Base-by-base conservation (phyloP, 2,797 vertebrate species). In the Halcyon chelicuti region DNA sequence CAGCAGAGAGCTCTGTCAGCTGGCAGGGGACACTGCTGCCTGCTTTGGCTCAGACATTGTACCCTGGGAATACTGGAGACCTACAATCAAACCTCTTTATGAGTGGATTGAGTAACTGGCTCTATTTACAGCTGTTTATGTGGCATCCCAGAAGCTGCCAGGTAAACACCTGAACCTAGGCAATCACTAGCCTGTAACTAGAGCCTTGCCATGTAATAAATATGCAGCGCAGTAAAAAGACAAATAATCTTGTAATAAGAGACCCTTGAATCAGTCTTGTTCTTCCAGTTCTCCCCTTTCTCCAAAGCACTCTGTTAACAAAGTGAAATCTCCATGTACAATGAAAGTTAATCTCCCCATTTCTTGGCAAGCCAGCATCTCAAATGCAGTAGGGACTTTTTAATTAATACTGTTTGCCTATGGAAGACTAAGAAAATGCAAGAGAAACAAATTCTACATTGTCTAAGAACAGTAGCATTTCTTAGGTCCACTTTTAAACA, bases 41-140 rank as follows among this genome's bases (percentile, higher is more conserved):
- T 71, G 33, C 81, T 95, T 78, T 94, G 86, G 37, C 61, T 88
- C 13, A 2, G 31, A 46, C 33, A 60, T 37, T 57, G 67, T 66
- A 80, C 66, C 46, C 39, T 37, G 37, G 87, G 92, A 96, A 95
- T 63, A 83, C 65, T 18, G 42, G 23, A 91, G 60, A 85, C 37
- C 72, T 68, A 82, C 58, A 68, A 40, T 77, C 94, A 95, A 94
- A 91, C 88, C 61, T 88, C 92, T 84, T 75, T 55, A 60, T 19
- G 44, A 93, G 72, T 10, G 33, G 86, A 96, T 12, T 93, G 73
- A 95, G 86, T 95, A 96, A 90, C 94, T 77, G 78, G 71, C 67
- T 97, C 86, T 44, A n/a, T 76, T 96, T 96, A 90, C 82, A 96
- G 79, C 68, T 91, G 76, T 93, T 97, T 60, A 79, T 40, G 29